Evolutionary conservation across 2,797 vertebrate genomes (phyloP), one percentile per base, ranked within the genome.

Genomic region (Centroberyx gerrardi): DNA sequence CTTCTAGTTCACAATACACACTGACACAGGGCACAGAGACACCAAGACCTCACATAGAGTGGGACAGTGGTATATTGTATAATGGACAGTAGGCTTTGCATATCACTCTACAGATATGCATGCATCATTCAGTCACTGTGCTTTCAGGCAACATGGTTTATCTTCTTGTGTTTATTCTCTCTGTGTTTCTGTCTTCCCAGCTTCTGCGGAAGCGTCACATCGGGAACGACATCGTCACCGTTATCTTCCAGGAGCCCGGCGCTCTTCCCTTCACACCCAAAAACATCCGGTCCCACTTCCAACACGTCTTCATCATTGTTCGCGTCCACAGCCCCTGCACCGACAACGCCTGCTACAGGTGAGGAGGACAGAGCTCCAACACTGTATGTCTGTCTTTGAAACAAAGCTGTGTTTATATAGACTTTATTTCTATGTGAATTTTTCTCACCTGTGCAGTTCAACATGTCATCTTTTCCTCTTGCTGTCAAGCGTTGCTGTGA

Each of bases 221-320:
- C 78, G 96, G 96, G 87, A 96, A 97, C 85, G 96, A 97, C 88
- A 96, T 97, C 64, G 95, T 97, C 84, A 97, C 96, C 74, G 94
- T 97, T 78, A 94, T 97, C 91, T 97, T 97, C 92, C 96, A 97
- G 93, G 96, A 97, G 87, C 96, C 96, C 0, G 96, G 96, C 62
- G 95, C 96, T 28, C 94, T 96, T 75, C 96, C 96, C 67, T 97
- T 97, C 81, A 96, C 96, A 71, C 96, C 96, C 31, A 95, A 95
- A 91, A 96, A 94, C 90, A 96, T 96, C 84, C 95, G 96, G 74
- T 97, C 96, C 17, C 96, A 96, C 86, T 97, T 96, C 78, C 96
- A 96, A 72, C 96, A 97, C 40, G 95, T 97, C 46, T 97, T 97
- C 86, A 95, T 97, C 89, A 96, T 96, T 46, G 94, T 97, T 85